Percentiles rank a stretch among this genome's conserved stretches.
These are phyloP conservation scores for Corapipo altera DNA, from an alignment of 2,113 vertebrate genomes.

Conservation along the genomic window DNA sequence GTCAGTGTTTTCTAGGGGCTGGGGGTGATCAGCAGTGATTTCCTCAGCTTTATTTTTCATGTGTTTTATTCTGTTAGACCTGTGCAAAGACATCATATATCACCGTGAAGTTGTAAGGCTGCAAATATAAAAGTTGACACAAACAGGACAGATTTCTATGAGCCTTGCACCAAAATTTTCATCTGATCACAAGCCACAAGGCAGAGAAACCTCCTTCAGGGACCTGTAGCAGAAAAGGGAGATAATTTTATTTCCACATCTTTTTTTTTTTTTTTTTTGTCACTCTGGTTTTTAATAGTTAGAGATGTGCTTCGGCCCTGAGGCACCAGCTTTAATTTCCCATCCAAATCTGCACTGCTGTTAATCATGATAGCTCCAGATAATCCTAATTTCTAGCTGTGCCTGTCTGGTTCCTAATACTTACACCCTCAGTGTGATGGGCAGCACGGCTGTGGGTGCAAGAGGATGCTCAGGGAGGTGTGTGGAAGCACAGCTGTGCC, in stretches of 20 bases:
- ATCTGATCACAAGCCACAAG: background rate
- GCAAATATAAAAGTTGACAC: background rate
- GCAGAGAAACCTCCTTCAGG: background rate
- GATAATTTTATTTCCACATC: background rate
- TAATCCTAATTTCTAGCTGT: background rate
- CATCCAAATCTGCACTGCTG: background rate
- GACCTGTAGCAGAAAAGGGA: background rate
- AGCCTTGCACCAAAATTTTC: background rate
- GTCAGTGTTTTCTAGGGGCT: background rate
- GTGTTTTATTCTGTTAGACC: background rate
- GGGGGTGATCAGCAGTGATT: background rate
- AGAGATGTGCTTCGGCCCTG: background rate
- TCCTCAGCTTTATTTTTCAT: background rate
- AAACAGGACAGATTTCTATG: background rate
- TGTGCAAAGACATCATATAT: background rate
- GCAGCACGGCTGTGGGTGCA: accelerated
- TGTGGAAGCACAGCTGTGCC: background rate
- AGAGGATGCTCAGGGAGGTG: background rate
- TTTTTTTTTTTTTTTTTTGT: accelerated
- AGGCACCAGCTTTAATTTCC: constrained; percentile 13
- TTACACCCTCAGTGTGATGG: background rate
- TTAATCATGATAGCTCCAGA: background rate
- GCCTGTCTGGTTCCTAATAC: background rate
- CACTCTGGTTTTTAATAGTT: background rate
- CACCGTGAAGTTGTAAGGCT: background rate